Percentiles rank a stretch among this genome's conserved stretches.
Conservation (phyloP, 2,888 invertebrate genomes). For the Hydrotaea diabolus region DNA sequence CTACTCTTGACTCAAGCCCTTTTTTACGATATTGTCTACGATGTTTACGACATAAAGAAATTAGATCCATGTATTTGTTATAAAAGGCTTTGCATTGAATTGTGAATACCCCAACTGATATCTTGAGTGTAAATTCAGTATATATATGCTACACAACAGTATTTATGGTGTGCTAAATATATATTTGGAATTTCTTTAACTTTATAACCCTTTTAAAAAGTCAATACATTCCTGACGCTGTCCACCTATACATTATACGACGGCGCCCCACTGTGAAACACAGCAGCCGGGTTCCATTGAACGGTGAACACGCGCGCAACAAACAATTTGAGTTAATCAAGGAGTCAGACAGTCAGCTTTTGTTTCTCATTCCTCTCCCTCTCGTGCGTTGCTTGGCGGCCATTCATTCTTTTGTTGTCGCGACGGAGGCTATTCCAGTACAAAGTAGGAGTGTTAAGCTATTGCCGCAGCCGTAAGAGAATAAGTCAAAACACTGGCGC, state of each 20-base stretch:
- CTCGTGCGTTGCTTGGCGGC: neutral
- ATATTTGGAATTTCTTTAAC: neutral
- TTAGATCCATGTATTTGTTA: no score
- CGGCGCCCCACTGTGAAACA: slow-evolving; percentile 42
- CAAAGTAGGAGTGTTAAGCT: slow-evolving; percentile 37
- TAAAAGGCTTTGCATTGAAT: no score
- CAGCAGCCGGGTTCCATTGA: neutral
- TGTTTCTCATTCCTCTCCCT: neutral
- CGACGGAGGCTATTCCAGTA: slow-evolving; percentile 23
- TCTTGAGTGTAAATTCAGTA: no score
- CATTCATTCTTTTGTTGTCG: neutral
- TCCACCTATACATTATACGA: no score
- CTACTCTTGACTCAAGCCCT: no score
- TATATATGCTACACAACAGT: neutral
- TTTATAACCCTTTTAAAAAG: neutral
- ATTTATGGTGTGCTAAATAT: neutral
- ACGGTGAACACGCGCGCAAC: slow-evolving; percentile 45
- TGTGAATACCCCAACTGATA: no score
- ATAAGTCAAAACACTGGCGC: neutral
- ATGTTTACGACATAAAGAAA: no score
- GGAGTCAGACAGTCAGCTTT: slow-evolving; percentile 35
- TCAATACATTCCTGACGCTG: no score
- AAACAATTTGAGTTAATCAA: slow-evolving; percentile 58
- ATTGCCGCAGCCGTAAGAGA: slow-evolving; percentile 4
- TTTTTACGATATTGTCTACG: no score